A percentile compares a stretch with the other conserved stretches of the same genome.
These are phyloP conservation scores for Buathra laborator DNA, from an alignment of 2,888 invertebrate species.

Conservation along the genomic window DNA sequence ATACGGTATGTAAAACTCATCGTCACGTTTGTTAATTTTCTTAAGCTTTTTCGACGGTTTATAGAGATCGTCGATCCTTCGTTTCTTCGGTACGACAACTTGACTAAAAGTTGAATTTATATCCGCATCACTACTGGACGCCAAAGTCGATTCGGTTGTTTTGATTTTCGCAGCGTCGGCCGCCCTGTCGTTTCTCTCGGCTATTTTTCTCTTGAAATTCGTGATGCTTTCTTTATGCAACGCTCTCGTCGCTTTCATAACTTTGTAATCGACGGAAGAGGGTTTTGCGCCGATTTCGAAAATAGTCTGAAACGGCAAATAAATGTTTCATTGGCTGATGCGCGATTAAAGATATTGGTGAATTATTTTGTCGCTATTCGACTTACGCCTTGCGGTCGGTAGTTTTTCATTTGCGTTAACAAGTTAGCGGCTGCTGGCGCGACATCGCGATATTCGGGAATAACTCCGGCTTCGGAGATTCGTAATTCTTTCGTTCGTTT, in stretches of 20 bases:
- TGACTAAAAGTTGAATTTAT: constrained; percentile 87
- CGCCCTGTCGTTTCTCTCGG: constrained; percentile 80
- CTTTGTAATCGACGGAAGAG: constrained; percentile 91
- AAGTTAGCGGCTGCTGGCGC: constrained; percentile 79
- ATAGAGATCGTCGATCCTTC: constrained; percentile 87
- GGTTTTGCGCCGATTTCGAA: constrained; percentile 95
- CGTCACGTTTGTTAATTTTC: constrained; percentile 87
- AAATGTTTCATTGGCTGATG: neutral
- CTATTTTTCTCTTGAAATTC: constrained; percentile 84
- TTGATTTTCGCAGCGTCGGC: constrained; percentile 48
- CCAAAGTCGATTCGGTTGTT: constrained; percentile 74
- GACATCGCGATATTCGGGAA: constrained; percentile 86
- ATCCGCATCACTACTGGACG: constrained; percentile 86
- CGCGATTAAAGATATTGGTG: constrained; percentile 8
- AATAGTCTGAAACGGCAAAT: constrained; percentile 90
- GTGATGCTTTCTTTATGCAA: constrained; percentile 89
- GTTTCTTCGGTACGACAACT: constrained; percentile 87
- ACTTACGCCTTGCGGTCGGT: constrained; percentile 91
- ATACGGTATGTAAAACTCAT: constrained; percentile 95
- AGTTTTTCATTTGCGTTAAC: constrained; percentile 90
- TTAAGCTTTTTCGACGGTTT: constrained; percentile 86
- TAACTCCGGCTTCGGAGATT: constrained; percentile 87
- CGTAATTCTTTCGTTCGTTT: constrained; percentile 92
- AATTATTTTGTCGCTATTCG: constrained; percentile 51
- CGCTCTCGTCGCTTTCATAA: constrained; percentile 95